These are phyloP conservation scores for Synaphobranchus kaupii DNA, from an alignment of 2,797 vertebrate species.

Conservation along the genomic window DNA sequence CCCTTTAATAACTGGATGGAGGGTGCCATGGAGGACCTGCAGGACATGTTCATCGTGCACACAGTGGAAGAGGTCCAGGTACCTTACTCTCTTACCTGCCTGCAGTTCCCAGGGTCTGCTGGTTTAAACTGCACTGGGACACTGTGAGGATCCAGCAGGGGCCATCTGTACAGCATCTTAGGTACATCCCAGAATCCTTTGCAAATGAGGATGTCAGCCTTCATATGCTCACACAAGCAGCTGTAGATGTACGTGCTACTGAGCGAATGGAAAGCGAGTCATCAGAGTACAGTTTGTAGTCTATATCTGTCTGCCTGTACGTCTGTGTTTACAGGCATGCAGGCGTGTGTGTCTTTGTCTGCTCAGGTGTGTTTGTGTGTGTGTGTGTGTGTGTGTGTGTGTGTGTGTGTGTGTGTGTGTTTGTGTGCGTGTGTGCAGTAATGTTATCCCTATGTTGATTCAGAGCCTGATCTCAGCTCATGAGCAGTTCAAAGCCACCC, in stretches of 20 bases:
- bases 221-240: background rate
- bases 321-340: background rate
- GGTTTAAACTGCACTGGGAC: background rate
- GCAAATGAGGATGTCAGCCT: background rate
- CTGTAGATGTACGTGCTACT: no score
- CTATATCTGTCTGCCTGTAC: background rate
- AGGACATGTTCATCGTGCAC: constrained; percentile 98
- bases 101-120: background rate
- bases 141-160: background rate
- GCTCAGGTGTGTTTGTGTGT: background rate
- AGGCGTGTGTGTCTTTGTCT: background rate
- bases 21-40: constrained; percentile 96
- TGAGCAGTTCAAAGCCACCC: constrained; percentile 96
- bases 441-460: background rate
- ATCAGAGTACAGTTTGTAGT: background rate
- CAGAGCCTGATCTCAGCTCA: constrained; percentile 94
- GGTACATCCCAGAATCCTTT: background rate
- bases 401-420: background rate
- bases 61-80: constrained; percentile 90
- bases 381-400: background rate
- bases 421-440: background rate
- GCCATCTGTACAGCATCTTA: background rate
- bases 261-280: no score
- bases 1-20: constrained; percentile 99
- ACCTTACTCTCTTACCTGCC: background rate